Conservation (phyloP, 2,797 vertebrate species). For the Dallia pectoralis region DNA sequence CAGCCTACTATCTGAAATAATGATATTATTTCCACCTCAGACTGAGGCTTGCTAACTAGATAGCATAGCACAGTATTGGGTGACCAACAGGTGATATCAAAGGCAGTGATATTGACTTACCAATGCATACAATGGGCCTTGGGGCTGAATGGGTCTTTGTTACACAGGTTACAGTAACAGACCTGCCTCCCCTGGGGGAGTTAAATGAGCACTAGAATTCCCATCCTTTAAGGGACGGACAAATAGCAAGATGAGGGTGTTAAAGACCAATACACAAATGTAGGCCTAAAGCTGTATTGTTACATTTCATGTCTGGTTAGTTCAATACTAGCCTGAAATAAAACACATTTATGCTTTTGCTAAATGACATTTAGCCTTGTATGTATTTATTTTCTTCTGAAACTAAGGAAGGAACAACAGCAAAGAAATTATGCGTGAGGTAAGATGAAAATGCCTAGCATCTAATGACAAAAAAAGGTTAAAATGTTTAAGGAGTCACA, state of each 20-base stretch:
- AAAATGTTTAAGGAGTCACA: too few species aligned
- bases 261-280: not conserved
- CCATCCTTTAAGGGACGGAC: not conserved
- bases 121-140: conserved; percentile 25
- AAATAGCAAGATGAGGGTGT: not conserved
- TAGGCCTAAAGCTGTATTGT: not conserved
- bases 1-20: conserved; percentile 59
- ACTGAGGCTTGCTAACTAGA: conserved; percentile 47
- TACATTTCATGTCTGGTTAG: not conserved
- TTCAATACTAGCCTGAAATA: not conserved
- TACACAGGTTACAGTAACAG: conserved; percentile 25
- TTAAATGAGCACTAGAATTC: not conserved
- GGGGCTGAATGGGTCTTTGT: conserved; percentile 20
- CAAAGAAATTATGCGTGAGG: not conserved
- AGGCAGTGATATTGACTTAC: conserved; percentile 65
- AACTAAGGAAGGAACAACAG: not conserved
- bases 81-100: conserved; percentile 64
- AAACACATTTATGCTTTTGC: not conserved
- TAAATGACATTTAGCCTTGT: not conserved
- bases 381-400: not conserved
- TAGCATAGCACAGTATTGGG: conserved; percentile 64
- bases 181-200: not conserved
- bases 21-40: conserved; percentile 48
- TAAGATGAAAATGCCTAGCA: not conserved
- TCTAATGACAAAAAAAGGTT: not conserved